A percentile compares a stretch with the other conserved stretches of the same genome.
Conservation (phyloP, 2,113 vertebrate genomes). For the Paralichthys olivaceus region DNA sequence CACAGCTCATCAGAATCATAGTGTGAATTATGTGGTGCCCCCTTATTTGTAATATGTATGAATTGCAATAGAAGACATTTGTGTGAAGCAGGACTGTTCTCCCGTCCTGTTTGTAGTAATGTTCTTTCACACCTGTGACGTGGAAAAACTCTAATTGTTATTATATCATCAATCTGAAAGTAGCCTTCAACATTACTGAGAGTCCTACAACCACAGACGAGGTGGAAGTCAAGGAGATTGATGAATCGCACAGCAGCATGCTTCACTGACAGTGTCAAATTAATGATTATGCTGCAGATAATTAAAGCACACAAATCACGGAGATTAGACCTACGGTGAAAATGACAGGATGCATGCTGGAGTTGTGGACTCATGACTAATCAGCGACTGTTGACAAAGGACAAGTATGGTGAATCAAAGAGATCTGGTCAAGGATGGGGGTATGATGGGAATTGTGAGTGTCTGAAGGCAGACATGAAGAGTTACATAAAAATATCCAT, state of each 20-base stretch:
- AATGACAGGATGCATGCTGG: slow-evolving; percentile 24
- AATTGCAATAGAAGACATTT: too few species aligned
- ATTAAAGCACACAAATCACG: slow-evolving; percentile 66
- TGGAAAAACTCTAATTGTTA: background rate
- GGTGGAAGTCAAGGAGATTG: slow-evolving; percentile 56
- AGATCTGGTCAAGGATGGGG: background rate
- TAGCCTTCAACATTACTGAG: slow-evolving; percentile 40
- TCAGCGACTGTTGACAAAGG: slow-evolving; percentile 43
- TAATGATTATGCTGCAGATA: slow-evolving; percentile 61
- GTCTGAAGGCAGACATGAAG: too few species aligned
- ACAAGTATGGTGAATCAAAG: slow-evolving; percentile 18
- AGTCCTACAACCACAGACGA: slow-evolving; percentile 20
- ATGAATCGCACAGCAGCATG: slow-evolving; percentile 45
- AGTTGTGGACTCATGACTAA: slow-evolving; percentile 48
- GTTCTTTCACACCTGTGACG: background rate
- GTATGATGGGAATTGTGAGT: background rate
- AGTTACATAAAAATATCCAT: slow-evolving; percentile 30
- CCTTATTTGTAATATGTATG: slow-evolving; percentile 13
- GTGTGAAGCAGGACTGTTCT: background rate
- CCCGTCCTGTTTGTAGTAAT: slow-evolving; percentile 9
- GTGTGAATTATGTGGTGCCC: background rate
- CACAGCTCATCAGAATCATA: slow-evolving; percentile 40
- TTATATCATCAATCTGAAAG: slow-evolving; percentile 35
- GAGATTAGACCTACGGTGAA: slow-evolving; percentile 28
- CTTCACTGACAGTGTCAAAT: slow-evolving; percentile 61